Evolutionary conservation across 30 jellyfish, hydroid and myxozoan species (phyloP).

Genomic region (Hydractinia echinata): DNA sequence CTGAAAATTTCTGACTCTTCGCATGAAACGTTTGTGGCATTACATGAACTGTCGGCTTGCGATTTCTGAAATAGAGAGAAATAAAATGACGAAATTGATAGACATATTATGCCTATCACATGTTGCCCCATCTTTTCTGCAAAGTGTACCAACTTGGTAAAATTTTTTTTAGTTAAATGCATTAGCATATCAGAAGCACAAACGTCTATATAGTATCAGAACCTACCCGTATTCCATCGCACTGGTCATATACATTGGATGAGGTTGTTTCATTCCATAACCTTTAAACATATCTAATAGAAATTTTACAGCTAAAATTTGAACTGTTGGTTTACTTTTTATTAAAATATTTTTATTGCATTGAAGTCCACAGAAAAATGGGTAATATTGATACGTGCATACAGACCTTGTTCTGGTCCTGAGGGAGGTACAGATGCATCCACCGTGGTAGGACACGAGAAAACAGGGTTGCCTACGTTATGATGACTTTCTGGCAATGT

Average conservation of each 20-base stretch:
- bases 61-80: conserved; percentile 30
- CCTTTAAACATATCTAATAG: conserved; percentile 78
- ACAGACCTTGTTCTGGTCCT: conserved; percentile 57
- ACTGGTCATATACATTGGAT: conserved; percentile 91
- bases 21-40: conserved; percentile 91
- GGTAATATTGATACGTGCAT: not conserved
- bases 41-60: conserved; percentile 83
- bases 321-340: too few species aligned
- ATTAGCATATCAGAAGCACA: too few species aligned
- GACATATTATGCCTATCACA: too few species aligned
- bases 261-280: conserved; percentile 39
- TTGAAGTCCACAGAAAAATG: too few species aligned
- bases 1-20: conserved; percentile 80
- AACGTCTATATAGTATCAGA: not conserved
- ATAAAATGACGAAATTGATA: not conserved
- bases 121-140: too few species aligned
- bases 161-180: too few species aligned
- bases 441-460: conserved; percentile 46
- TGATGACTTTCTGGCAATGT: conserved; percentile 27
- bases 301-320: not conserved
- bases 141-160: too few species aligned
- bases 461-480: conserved; percentile 84
- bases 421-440: not conserved
- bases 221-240: conserved; percentile 83
- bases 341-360: too few species aligned